phyloP scores from a whole-genome alignment of 2,888 invertebrate genomes.

The Stenodera caucasica region DNA sequence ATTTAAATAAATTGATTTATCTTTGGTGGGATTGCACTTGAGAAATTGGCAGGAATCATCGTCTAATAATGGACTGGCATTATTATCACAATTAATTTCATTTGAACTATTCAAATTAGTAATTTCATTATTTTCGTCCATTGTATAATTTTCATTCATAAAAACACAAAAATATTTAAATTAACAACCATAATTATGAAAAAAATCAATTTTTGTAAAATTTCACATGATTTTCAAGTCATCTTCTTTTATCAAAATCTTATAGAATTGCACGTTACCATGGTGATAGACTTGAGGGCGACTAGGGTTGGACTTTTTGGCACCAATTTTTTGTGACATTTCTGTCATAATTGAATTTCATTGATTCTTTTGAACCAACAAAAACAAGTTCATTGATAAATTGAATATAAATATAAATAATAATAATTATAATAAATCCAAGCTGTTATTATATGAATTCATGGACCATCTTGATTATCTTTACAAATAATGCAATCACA shows the following conservation, averaged over 20 bases:
- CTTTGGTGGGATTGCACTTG: slow-evolving; percentile 43
- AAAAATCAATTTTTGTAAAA: too few relatives aligned
- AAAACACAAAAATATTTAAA: too few relatives aligned
- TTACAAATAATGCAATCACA: background rate
- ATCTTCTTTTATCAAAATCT: slow-evolving; percentile 25
- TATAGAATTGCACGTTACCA: slow-evolving; percentile 46
- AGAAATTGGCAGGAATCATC: slow-evolving; percentile 41
- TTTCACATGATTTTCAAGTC: slow-evolving; percentile 18
- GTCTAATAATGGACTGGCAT: slow-evolving; percentile 24
- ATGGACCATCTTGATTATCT: background rate
- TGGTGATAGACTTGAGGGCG: slow-evolving; percentile 54
- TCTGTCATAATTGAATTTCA: background rate
- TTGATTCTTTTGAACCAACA: background rate
- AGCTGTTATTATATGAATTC: background rate
- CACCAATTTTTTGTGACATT: slow-evolving; percentile 11
- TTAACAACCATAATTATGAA: too few relatives aligned
- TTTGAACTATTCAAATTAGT: slow-evolving; percentile 21
- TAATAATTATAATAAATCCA: background rate
- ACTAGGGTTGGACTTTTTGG: slow-evolving; percentile 31
- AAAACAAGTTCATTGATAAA: background rate
- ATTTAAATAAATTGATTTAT: slow-evolving; percentile 32
- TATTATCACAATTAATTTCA: slow-evolving; percentile 31
- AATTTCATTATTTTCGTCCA: slow-evolving; percentile 19
- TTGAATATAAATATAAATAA: too few relatives aligned
- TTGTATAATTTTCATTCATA: slow-evolving; percentile 28